phyloP scores from a whole-genome alignment of 2,113 vertebrate species.

The Myxocyprinus asiaticus region DNA sequence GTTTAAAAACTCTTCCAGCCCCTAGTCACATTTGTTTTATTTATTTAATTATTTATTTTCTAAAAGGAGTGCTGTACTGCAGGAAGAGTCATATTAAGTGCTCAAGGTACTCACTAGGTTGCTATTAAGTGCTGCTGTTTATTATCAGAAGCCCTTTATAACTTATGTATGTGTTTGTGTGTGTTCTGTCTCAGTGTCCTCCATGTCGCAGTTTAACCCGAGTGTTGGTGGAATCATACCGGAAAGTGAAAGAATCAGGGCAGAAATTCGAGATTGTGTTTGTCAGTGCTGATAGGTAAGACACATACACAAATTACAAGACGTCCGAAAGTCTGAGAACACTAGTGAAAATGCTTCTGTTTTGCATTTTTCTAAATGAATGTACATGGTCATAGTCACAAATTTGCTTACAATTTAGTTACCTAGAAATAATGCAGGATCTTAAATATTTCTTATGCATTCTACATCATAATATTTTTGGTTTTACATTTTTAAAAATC shows the following conservation, averaged over 20 bases:
- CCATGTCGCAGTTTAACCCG: conserved; percentile 93
- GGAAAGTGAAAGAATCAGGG: conserved; percentile 89
- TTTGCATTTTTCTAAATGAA: too few relatives aligned
- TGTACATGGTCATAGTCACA: too few relatives aligned
- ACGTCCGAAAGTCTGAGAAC: too few relatives aligned
- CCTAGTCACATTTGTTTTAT: conserved; percentile 13
- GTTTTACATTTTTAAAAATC: too few relatives aligned
- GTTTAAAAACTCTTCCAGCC: conserved; percentile 37
- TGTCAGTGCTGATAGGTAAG: conserved; percentile 94
- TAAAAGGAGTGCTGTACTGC: background rate
- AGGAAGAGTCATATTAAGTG: conserved; percentile 23
- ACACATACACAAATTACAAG: background rate
- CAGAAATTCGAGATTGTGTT: conserved; percentile 98
- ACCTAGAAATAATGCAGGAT: too few relatives aligned
- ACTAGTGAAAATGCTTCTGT: too few relatives aligned
- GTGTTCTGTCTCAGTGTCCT: conserved; percentile 80
- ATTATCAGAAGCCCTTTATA: conserved; percentile 26
- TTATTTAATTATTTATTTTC: background rate
- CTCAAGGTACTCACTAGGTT: conserved; percentile 18
- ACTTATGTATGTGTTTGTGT: background rate
- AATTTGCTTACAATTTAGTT: too few relatives aligned
- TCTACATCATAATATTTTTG: too few relatives aligned
- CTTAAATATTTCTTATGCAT: too few relatives aligned
- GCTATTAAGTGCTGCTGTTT: conserved; percentile 32
- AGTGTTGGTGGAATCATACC: conserved; percentile 92